Conservation (phyloP, 2,888 invertebrate genomes). For the Stictocephala bisonia region DNA sequence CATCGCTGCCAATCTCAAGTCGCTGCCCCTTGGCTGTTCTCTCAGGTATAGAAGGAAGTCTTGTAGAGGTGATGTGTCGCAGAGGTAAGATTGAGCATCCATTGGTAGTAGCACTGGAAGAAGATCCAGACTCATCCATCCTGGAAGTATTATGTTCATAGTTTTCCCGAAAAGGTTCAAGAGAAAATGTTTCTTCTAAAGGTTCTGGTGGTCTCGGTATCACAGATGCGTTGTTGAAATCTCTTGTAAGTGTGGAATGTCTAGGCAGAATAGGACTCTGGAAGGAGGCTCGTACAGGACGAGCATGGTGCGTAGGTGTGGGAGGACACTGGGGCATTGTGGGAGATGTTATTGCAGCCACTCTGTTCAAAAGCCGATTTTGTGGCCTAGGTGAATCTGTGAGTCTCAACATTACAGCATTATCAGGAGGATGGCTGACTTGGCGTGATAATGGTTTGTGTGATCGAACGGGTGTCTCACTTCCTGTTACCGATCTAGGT, state of each 20-base stretch:
- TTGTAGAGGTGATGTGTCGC: constrained; percentile 77
- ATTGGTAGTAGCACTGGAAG: constrained; percentile 37
- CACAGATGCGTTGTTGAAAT: constrained; percentile 37
- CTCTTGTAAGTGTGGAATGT: constrained; percentile 31
- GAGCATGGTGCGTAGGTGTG: constrained; percentile 87
- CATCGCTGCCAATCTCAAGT: constrained; percentile 68
- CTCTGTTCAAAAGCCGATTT: constrained; percentile 59
- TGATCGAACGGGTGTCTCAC: constrained; percentile 65
- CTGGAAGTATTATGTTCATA: not conserved
- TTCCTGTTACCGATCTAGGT: constrained; percentile 30
- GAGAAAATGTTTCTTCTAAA: constrained; percentile 16
- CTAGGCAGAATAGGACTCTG: constrained; percentile 46
- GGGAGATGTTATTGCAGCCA: constrained; percentile 63
- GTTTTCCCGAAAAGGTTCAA: constrained; percentile 20
- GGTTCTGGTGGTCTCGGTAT: constrained; percentile 33
- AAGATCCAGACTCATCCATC: not conserved
- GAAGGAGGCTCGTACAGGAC: constrained; percentile 44
- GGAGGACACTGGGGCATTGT: constrained; percentile 80
- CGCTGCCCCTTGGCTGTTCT: constrained; percentile 72
- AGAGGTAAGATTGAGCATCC: constrained; percentile 68
- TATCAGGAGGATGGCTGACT: constrained; percentile 62
- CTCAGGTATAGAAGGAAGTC: constrained; percentile 86
- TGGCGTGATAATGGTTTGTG: constrained; percentile 79
- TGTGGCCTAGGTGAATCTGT: constrained; percentile 66
- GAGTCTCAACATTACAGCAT: constrained; percentile 58